phyloP scores from a whole-genome alignment of 2,888 invertebrate genomes.

The Rapana venosa region DNA sequence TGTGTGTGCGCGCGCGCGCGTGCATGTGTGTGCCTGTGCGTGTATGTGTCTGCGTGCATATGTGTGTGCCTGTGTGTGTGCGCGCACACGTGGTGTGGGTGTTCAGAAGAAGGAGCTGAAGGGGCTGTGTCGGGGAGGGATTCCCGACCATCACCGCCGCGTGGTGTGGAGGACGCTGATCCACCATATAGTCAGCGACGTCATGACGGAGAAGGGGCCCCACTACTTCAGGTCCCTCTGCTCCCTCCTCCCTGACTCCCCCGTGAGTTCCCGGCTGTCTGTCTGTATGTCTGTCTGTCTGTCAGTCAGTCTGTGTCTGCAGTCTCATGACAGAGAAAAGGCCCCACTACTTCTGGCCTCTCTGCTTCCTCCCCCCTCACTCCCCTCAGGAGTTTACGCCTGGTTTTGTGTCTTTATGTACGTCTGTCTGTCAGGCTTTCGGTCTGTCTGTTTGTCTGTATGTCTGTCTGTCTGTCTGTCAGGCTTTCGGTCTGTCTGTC shows the following conservation, averaged over 20 bases:
- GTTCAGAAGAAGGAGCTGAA: constrained; percentile 78
- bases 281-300: constrained; percentile 1
- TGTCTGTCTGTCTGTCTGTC: background rate
- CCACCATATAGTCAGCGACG: constrained; percentile 76
- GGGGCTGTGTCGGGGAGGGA: constrained; percentile 79
- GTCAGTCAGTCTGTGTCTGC: background rate
- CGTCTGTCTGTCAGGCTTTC: background rate
- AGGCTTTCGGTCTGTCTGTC: background rate
- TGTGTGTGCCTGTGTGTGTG: background rate
- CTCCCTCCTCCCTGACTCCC: constrained; percentile 77
- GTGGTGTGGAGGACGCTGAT: constrained; percentile 80
- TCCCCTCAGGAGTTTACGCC: background rate
- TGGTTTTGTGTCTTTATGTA: background rate
- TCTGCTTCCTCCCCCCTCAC: background rate
- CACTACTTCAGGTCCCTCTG: constrained; percentile 80
- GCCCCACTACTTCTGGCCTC: too few relatives aligned
- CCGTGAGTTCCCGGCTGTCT: constrained; percentile 49
- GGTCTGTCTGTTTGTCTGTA: background rate
- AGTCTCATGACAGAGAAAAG: too few relatives aligned
- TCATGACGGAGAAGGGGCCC: constrained; percentile 78
- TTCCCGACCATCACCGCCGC: constrained; percentile 79
- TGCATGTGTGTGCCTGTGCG: too few relatives aligned
- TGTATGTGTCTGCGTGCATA: too few relatives aligned
- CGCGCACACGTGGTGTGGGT: too few relatives aligned
- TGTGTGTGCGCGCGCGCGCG: background rate